Base-by-base conservation (phyloP, 2,797 vertebrate genomes). In the Micrastur ruficollis region DNA sequence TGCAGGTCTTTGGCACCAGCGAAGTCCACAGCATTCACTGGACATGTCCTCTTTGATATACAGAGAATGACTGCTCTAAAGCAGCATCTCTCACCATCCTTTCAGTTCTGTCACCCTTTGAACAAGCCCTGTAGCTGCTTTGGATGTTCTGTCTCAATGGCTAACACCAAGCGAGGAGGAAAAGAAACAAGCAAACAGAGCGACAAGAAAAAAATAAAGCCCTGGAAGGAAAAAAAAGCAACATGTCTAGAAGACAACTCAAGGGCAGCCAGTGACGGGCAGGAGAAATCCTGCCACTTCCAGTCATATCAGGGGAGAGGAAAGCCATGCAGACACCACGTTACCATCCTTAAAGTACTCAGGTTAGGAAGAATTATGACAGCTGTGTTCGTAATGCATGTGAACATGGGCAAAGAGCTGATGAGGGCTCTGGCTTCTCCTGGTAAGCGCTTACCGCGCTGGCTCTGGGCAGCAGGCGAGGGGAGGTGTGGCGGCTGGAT, bases 261-360 rank as follows among this genome's bases (percentile, higher is more conserved):
- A 97, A 97, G 97, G 97, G 95, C 97, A 95, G 86, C 46, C 63
- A 10, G 68, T 50, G 80, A 93, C 29, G 79, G 89, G 91, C 81
- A 66, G 89, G 95, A 95, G 87, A 87, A 55, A 52, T 49, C 19
- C 89, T 96, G 97, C 93, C 97, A 90, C 84, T 94, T 92, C 66
- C 72, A 82, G 55, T 81, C 90, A 68, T 26, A 70, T 94, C 96
- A 92, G 34, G 55, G 72, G 58, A 53, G 26, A 31, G 74, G 32
- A 38, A 42, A 93, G 15, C 25, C 5, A 1, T 13, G 61, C 44
- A 25, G 94, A 83, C 88, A 49, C 2, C 6, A 40, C 2, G 32
- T 63, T 86, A 59, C 78, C 49, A 29, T 52, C 90, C 91, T 72
- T 71, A 81, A 84, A 90, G 79, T 61, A n/a, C 91, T 63, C 52